Percentiles rank a stretch among this genome's conserved stretches.
These are phyloP conservation scores for Saguinus oedipus DNA, from an alignment of 2,797 vertebrate genomes.

Conservation along the genomic window DNA sequence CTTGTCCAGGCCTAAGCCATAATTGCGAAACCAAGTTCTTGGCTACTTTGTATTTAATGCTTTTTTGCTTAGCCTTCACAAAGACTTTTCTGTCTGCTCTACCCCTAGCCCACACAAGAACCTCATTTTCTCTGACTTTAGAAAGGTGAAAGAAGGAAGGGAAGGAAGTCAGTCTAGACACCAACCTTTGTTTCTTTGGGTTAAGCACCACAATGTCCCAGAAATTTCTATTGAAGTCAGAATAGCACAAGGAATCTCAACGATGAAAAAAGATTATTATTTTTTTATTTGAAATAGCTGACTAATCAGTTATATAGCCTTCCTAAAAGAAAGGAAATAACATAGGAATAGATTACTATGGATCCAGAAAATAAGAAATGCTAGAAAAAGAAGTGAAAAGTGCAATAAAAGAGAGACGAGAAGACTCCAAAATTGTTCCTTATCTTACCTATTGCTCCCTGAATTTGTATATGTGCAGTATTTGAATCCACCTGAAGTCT, in stretches of 20 bases:
- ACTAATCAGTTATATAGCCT: neutral
- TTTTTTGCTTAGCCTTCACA: neutral
- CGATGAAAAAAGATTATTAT: neutral
- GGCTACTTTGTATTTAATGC: neutral
- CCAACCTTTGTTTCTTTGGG: neutral
- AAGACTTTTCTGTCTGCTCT: neutral
- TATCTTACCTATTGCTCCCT: neutral
- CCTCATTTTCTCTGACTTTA: neutral
- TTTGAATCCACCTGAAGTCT: neutral
- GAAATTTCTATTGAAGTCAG: neutral
- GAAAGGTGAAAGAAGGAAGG: neutral
- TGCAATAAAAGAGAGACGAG: neutral
- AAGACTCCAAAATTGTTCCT: neutral
- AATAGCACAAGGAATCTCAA: neutral
- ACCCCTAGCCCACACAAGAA: neutral
- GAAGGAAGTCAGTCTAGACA: neutral
- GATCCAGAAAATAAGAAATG: neutral
- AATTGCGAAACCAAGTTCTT: neutral
- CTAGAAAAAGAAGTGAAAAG: neutral
- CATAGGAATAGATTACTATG: neutral
- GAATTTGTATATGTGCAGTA: neutral
- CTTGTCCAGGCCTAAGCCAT: neutral
- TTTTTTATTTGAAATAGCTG: neutral
- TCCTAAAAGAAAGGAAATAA: neutral
- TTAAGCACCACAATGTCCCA: neutral